Evolutionary conservation across 2,797 vertebrate genomes (phyloP).

Genomic region (Heterohyrax brucei): DNA sequence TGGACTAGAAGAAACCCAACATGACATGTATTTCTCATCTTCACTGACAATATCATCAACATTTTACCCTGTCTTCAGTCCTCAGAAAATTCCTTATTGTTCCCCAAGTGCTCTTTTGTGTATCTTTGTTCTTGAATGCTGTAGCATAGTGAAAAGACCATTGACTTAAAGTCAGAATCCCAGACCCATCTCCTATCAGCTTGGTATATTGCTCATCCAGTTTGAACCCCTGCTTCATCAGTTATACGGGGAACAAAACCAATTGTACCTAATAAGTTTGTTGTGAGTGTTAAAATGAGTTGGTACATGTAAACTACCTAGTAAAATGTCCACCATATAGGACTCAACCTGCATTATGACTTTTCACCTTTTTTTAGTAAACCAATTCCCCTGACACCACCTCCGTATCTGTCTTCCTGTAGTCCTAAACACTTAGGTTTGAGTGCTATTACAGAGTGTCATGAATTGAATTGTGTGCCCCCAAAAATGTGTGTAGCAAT

Average conservation of each 20-base stretch:
- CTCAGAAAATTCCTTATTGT: background rate
- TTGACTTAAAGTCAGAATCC: background rate
- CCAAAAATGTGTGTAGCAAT: no score
- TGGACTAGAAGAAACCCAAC: background rate
- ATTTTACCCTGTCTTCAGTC: background rate
- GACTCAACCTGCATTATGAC: background rate
- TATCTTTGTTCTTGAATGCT: background rate
- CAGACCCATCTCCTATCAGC: background rate
- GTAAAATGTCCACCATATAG: background rate
- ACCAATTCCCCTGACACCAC: background rate
- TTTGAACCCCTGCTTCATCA: background rate
- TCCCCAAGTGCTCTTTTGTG: background rate
- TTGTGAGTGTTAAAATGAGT: background rate
- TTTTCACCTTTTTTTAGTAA: background rate
- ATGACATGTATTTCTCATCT: background rate
- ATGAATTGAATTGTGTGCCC: no score
- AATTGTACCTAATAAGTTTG: background rate
- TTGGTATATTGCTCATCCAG: background rate
- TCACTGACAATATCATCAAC: background rate
- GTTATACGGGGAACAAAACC: background rate
- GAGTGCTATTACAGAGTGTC: background rate
- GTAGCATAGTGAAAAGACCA: background rate
- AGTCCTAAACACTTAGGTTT: background rate
- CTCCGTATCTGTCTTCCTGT: background rate
- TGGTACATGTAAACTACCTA: background rate